Percentiles rank a stretch among this genome's conserved stretches.
phyloP scores from a whole-genome alignment of 2,888 invertebrate genomes.

The Eucriotettix oculatus region DNA sequence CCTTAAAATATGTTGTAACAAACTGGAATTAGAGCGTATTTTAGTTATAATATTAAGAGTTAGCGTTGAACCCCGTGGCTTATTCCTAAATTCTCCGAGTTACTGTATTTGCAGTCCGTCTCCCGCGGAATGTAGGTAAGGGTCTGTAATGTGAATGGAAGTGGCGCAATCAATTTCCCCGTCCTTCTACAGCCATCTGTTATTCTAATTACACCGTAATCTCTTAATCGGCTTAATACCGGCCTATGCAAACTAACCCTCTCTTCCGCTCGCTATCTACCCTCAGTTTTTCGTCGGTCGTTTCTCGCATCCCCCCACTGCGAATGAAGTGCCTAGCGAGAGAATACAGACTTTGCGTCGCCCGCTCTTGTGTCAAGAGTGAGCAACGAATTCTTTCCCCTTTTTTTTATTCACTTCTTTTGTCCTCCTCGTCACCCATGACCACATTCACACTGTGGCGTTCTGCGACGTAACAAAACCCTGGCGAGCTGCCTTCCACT shows the following conservation, averaged over 20 bases:
- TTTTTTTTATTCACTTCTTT: neutral
- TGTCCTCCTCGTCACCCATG: neutral
- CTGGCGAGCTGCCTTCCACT: neutral
- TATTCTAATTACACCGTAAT: neutral
- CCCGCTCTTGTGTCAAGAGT: no score
- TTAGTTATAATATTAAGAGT: no score
- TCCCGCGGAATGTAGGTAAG: no score
- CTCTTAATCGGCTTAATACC: neutral
- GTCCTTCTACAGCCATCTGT: neutral
- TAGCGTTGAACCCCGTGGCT: no score
- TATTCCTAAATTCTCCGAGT: no score
- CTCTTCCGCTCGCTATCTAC: neutral
- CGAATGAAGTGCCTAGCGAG: no score
- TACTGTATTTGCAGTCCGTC: no score
- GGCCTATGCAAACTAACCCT: neutral
- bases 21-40: no score
- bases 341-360: no score
- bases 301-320: neutral
- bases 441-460: neutral
- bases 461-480: neutral
- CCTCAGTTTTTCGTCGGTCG: neutral
- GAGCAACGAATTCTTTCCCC: no score
- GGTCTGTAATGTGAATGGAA: neutral
- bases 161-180: neutral
- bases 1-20: no score